These are phyloP conservation scores for Hylomyscus alleni DNA, from an alignment of 2,797 vertebrate species.

Conservation along the genomic window DNA sequence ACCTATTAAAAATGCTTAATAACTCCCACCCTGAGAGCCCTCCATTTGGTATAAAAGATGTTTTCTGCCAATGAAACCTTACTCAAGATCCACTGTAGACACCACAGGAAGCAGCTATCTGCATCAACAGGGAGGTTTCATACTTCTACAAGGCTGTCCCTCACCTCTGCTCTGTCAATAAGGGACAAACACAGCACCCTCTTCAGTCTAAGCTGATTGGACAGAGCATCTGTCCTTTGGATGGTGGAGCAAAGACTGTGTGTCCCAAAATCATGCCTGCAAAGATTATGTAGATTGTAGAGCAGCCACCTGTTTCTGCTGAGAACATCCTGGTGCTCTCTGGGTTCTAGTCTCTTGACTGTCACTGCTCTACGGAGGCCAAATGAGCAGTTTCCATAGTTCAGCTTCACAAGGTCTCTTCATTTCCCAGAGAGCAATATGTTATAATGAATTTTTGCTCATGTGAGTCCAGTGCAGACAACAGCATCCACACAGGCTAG, in stretches of 20 bases:
- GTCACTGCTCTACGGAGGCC: rapidly evolving
- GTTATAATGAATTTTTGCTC: not conserved
- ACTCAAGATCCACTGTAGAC: slow-evolving; percentile 37
- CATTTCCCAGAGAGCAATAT: too few relatives aligned
- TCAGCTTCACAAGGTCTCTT: rapidly evolving
- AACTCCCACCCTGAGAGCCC: slow-evolving; percentile 36
- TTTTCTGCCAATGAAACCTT: slow-evolving; percentile 70
- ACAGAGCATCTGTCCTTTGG: not conserved
- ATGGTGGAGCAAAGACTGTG: slow-evolving; percentile 20
- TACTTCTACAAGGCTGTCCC: not conserved
- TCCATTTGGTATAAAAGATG: slow-evolving; percentile 58
- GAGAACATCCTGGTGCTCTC: rapidly evolving
- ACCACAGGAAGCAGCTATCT: slow-evolving; percentile 49
- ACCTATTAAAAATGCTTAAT: slow-evolving; percentile 64
- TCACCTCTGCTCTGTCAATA: not conserved
- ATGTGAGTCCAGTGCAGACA: not conserved
- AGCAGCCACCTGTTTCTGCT: rapidly evolving
- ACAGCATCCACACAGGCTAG: not conserved
- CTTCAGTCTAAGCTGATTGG: not conserved
- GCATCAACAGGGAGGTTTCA: not conserved
- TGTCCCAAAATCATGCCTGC: not conserved
- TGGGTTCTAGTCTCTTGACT: not conserved
- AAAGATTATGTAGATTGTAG: not conserved
- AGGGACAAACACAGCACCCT: not conserved
- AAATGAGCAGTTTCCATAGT: too few relatives aligned